These are phyloP conservation scores for Anseranas semipalmata DNA, from an alignment of 2,113 vertebrate species.

Conservation along the genomic window DNA sequence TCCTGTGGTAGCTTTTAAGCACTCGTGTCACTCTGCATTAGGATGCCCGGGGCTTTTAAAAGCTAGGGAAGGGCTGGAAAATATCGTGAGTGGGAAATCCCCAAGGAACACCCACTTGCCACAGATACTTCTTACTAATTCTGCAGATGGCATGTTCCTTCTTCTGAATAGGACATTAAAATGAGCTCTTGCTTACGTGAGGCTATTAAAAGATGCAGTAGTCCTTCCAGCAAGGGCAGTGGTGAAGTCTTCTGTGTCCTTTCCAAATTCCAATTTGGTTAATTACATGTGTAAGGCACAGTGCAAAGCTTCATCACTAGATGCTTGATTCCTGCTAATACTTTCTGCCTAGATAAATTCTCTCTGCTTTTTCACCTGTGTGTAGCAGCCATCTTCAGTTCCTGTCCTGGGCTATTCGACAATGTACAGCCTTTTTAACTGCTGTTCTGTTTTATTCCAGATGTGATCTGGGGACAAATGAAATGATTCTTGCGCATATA, in stretches of 20 bases:
- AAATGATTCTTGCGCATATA: neutral
- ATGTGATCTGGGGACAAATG: neutral
- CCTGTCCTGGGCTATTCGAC: neutral
- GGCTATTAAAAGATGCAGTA: slow-evolving; percentile 18
- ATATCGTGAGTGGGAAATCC: neutral
- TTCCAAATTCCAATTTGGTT: neutral
- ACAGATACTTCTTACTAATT: neutral
- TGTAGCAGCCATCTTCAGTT: neutral
- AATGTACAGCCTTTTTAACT: neutral
- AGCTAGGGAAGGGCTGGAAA: neutral
- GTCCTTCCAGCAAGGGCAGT: neutral
- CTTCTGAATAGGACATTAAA: neutral
- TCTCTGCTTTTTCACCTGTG: neutral
- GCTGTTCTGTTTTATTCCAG: neutral
- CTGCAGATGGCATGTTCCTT: neutral
- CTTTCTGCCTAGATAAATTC: neutral
- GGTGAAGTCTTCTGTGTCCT: neutral
- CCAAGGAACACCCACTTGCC: neutral
- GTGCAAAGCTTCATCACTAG: neutral
- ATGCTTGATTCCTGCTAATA: neutral
- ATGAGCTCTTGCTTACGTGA: neutral
- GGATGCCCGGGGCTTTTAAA: neutral
- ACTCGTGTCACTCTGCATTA: neutral
- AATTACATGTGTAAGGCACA: neutral
- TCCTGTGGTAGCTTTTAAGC: neutral